A percentile compares a stretch with the other conserved stretches of the same genome.
phyloP scores from a whole-genome alignment of 2,113 vertebrate species.

The Tonatia bakeri region DNA sequence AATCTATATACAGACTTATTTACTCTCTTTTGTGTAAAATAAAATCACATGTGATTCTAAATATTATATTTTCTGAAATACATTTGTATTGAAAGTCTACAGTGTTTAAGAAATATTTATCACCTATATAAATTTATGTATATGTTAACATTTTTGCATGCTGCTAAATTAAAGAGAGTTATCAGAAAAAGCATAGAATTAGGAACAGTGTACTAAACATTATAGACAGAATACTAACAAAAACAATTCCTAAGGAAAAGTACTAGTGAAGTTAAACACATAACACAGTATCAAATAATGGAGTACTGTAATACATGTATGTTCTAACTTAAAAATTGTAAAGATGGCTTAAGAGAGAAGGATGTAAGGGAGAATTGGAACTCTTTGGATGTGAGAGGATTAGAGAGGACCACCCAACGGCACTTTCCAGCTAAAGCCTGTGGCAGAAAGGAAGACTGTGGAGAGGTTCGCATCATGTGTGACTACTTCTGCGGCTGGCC shows the following conservation, averaged over 20 bases:
- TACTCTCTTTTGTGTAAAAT: not conserved
- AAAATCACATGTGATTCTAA: not conserved
- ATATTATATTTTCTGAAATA: not conserved
- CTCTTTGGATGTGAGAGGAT: not conserved
- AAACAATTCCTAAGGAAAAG: not conserved
- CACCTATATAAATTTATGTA: not conserved
- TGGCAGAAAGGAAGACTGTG: not conserved
- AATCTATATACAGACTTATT: not conserved
- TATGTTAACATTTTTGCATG: not conserved
- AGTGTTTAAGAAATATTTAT: not conserved
- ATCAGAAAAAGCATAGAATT: not conserved
- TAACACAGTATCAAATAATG: not conserved
- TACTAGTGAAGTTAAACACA: not conserved
- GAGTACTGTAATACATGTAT: not conserved
- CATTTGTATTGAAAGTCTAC: not conserved
- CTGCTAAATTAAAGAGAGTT: not conserved
- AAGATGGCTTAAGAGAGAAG: not conserved
- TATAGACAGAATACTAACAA: not conserved
- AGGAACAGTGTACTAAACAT: not conserved
- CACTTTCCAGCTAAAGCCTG: not conserved
- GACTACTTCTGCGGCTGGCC: not conserved
- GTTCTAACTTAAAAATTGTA: not conserved
- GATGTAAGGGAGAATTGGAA: not conserved
- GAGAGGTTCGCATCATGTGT: not conserved
- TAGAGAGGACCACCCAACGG: not conserved